Base-by-base conservation (phyloP, 2,113 vertebrate genomes). In the Garra rufa region DNA sequence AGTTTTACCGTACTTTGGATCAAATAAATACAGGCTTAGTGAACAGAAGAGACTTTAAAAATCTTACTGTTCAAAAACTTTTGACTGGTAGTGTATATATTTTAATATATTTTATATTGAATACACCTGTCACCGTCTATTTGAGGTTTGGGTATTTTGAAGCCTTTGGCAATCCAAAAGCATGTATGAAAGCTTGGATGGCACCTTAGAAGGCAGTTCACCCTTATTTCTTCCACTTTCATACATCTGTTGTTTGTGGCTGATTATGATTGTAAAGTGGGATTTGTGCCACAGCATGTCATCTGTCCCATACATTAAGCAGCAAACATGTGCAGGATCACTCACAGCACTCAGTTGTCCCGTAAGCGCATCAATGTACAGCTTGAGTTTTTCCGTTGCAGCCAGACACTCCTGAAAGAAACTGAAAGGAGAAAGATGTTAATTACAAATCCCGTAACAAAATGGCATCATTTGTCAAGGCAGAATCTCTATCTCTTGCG, bases 381-480 rank as follows among this genome's bases (percentile, higher is more conserved):
- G 86, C 73, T 91, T 92, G 28, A 93, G 88, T 76, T 92, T 94
- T 86, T 91, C 90, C 0, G 88, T 92, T 75, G 91, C 85, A 80
- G 87, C 87, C 85, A 94, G 88, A 90, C 92, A 93, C 88, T 93
- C 92, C 92, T 94, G 94, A 81, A 94, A 93, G 89, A 94, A 95
- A 92, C 90, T 94, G 89, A 89, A 70, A 87, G 83, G 55, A 9
- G 59, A 67, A 77, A 83, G 73, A 30, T 30, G 85, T 87, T 76
- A 81, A 85, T 85, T 41, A 71, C 28, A 70, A 61, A 21, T 71
- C 21, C 61, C 13, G n/a, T 34, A 67, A 26, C 28, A 30, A 15
- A 77, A 71, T 13, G 15, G 43, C 21, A 3, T 28, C 14, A 46
- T 6, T 63, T 57, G 28, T 28, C 76, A 26, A 34, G 34, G 6